Evolutionary conservation across 1,140 invertebrate genomes (phyloP), one percentile per base, ranked within the genome.

Genomic region (Magallana ariakensis): DNA sequence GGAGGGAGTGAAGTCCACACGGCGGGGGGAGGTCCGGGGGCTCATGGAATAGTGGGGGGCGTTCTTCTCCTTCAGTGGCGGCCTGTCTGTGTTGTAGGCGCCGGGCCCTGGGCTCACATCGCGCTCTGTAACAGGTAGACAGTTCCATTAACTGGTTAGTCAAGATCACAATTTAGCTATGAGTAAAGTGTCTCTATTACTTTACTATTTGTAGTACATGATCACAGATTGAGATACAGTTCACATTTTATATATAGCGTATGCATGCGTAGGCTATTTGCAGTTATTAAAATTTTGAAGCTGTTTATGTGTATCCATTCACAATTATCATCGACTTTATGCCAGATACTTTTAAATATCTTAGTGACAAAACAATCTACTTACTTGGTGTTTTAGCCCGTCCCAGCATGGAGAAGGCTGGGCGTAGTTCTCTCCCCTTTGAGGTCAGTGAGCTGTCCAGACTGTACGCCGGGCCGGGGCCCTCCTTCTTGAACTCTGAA

Each of bases 1-100:
- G 13, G 89, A 90, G 0, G 92, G 92, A 2, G 88, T 88, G 13
- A 85, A 57, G 19, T 89, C 81, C 13, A 86, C 58, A 19, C 85
- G 85, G 11, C 85, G 26, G 19, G 62, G 60, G 6, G 53, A 26
- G 26, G 88, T 91, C 62, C 87, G 70, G 1, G 89, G 88, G 62
- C 91, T 90, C 56, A 92, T 60, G 58, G 87, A 90, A 85, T 91
- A 92, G 1, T 83, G 58, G 1, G 91, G 91, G n/a, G 90, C 86
- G 10, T 86, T 87, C 9, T 81, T 87, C 70, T 90, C 88, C 15
- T 58, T 81, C 15, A 85, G 13, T 26, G 62, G 85, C 57, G 66
- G 57, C 33, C 56, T 87, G 56, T 86, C 89, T 16, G 81, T 87
- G 16, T 88, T 86, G 87, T 91, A 90, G 22, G 87, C 83, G 33